phyloP scores from a whole-genome alignment of 2,888 invertebrate species.

The Cosmorhoe ocellata region DNA sequence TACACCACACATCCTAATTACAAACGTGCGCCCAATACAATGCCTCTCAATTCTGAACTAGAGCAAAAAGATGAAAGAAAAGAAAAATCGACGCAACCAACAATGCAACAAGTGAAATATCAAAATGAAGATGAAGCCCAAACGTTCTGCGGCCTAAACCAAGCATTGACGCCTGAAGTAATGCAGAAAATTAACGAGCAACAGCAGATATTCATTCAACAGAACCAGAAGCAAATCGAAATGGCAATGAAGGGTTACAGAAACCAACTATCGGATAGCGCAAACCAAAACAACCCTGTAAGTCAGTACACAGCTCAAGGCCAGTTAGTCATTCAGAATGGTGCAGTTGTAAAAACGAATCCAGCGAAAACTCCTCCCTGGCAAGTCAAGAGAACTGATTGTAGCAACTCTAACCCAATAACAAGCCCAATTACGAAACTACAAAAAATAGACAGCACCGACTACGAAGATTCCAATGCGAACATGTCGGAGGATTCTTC shows the following conservation, averaged over 20 bases:
- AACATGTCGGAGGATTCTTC: constrained; percentile 66
- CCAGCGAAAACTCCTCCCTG: constrained; percentile 83
- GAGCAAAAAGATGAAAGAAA: constrained; percentile 64
- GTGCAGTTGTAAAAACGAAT: constrained; percentile 75
- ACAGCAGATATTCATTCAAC: constrained; percentile 81
- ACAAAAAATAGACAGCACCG: constrained; percentile 60
- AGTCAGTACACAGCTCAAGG: constrained; percentile 65
- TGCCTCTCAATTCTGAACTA: constrained; percentile 46
- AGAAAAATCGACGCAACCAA: constrained; percentile 45
- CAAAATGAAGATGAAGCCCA: constrained; percentile 70
- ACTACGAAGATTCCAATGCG: constrained; percentile 65
- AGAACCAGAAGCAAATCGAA: constrained; percentile 79
- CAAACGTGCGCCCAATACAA: constrained; percentile 48
- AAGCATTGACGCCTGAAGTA: constrained; percentile 75
- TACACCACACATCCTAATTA: constrained; percentile 57
- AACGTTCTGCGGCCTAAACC: constrained; percentile 73
- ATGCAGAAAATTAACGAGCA: constrained; percentile 82
- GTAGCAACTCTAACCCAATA: constrained; percentile 49
- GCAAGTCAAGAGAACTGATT: constrained; percentile 77
- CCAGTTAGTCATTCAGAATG: constrained; percentile 74
- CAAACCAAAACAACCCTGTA: constrained; percentile 56
- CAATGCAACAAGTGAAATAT: constrained; percentile 46
- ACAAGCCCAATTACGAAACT: constrained; percentile 64
- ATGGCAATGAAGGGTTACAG: constrained; percentile 78
- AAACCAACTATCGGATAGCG: constrained; percentile 62